Percentiles rank a stretch among this genome's conserved stretches.
Evolutionary conservation across 2,113 vertebrate genomes (phyloP).

Genomic region (Pan paniscus): DNA sequence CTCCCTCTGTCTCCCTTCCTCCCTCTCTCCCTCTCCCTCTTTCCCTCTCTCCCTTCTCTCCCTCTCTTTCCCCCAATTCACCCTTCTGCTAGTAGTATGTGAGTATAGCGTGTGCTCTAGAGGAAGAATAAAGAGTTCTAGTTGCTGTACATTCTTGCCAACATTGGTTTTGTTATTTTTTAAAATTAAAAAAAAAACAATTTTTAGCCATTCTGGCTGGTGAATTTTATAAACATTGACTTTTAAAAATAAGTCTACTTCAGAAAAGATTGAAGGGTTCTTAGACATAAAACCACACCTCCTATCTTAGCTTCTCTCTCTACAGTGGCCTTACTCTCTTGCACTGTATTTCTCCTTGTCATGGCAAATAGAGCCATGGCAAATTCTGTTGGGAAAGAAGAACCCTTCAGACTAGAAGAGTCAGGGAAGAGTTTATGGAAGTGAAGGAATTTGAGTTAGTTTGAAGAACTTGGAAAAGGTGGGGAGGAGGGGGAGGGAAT

Average conservation of each 20-base stretch:
- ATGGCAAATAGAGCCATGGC: not conserved
- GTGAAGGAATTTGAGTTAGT: not conserved
- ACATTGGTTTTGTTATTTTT: not conserved
- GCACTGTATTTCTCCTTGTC: not conserved
- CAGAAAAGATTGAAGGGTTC: not conserved
- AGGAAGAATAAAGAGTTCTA: not conserved
- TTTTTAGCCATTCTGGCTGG: not conserved
- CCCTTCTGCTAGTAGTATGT: not conserved
- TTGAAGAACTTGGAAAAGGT: not conserved
- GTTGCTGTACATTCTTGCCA: not conserved
- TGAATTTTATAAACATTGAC: not conserved
- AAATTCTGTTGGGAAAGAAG: not conserved
- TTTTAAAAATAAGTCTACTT: not conserved
- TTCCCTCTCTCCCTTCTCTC: not conserved
- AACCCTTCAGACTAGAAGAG: not conserved
- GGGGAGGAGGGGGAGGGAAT: not conserved
- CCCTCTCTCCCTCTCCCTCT: not conserved
- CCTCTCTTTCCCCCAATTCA: not conserved
- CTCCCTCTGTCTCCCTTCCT: no score
- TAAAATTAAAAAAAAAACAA: not conserved
- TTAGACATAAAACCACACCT: not conserved
- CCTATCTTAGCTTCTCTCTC: not conserved
- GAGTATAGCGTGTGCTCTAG: not conserved
- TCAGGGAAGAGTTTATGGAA: not conserved
- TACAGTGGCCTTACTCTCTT: not conserved